phyloP scores from a whole-genome alignment of 2,797 vertebrate species.

The Crenichthys baileyi region DNA sequence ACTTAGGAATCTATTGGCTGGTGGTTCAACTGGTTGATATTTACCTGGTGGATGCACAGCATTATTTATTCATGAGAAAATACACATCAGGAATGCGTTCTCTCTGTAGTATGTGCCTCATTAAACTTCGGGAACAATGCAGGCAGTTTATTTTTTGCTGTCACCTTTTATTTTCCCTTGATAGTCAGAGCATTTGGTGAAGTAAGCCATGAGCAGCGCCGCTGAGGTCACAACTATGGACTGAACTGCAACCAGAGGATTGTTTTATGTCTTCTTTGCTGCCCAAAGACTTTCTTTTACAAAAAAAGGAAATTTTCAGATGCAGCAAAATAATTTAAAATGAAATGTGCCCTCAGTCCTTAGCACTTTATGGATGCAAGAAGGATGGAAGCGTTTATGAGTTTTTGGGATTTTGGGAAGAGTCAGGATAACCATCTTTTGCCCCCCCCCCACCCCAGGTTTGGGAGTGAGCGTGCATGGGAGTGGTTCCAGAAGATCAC shows the following conservation, averaged over 20 bases:
- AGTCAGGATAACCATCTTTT: too few relatives aligned
- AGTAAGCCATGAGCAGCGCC: conserved; percentile 22
- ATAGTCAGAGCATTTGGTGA: conserved; percentile 10
- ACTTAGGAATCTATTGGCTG: conserved; percentile 60
- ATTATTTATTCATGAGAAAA: conserved; percentile 63
- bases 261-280: conserved; percentile 34
- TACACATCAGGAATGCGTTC: conserved; percentile 34
- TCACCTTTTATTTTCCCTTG: conserved; percentile 13
- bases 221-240: conserved; percentile 4
- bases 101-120: conserved; percentile 24
- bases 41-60: conserved; percentile 57
- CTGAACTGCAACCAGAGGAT: conserved; percentile 43
- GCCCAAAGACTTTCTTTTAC: conserved; percentile 20
- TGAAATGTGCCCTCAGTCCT: conserved; percentile 25
- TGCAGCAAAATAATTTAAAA: conserved; percentile 42
- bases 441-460: too few relatives aligned
- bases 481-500: conserved; percentile 33
- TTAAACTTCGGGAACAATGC: conserved; percentile 17
- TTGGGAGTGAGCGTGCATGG: conserved; percentile 37
- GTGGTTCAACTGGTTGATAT: conserved; percentile 76
- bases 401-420: conserved; percentile 50
- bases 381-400: conserved; percentile 44
- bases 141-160: conserved; percentile 1
- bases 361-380: conserved; percentile 53
- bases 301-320: conserved; percentile 25